Base-by-base conservation (phyloP, 2,113 vertebrate species). In the Malurus alboscapulatus region DNA sequence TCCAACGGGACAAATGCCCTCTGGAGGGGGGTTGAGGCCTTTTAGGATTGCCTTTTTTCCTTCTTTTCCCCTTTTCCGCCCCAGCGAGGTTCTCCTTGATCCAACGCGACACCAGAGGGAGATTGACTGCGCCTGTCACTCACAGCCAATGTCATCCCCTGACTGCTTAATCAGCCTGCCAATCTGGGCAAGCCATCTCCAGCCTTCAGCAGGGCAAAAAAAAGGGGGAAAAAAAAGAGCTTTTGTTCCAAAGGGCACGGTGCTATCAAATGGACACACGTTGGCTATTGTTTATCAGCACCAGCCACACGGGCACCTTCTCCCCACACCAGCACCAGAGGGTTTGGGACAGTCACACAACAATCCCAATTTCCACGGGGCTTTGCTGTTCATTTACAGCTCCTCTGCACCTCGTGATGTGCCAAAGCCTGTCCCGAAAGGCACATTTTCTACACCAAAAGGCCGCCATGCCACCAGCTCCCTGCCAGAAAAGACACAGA, bases 81-180 rank as follows among this genome's bases (percentile, higher is more conserved):
- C 80, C 26, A 19, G 61, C 0, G 40, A 92, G 53, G 68, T 69
- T 72, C 24, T 17, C n/a, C 65, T 55, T 42, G 82, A 91, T 88
- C 91, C 89, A 66, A 44, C 10, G 22, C 8, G 1, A 57, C 73
- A 78, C 48, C 48, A 17, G 53, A 51, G 88, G 74, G 89, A 95
- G 94, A 94, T 67, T 53, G 93, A 91, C 93, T 68, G 84, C 0
- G 4, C 81, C 65, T 91, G 94, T 95, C 95, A 94, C 48, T 92
- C 91, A 84, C 73, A 40, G 81, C 81, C 84, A 78, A 87, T 51
- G 77, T 84, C 93, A 87, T 48, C 81, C 57, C 6, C 84, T 44
- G 40, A 78, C 94, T 75, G 62, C 84, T 88, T 92, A 84, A 94
- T 92, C 91, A 87, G 91, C 32, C 89, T 93, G 95, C 89, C 89